Conservation (phyloP, 2,797 vertebrate species). For the Furcifer pardalis region DNA sequence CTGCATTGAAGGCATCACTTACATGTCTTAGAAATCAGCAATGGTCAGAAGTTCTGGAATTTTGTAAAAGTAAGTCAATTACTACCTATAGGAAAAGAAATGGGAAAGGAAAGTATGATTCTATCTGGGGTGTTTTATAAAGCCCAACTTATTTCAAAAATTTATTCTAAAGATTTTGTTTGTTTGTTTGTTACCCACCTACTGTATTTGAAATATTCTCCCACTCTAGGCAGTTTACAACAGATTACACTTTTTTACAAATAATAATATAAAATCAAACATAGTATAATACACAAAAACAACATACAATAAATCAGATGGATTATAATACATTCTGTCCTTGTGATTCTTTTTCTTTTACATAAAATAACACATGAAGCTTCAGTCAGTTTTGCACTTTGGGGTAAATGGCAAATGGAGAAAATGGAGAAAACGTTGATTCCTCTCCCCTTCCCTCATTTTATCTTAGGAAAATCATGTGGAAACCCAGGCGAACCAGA, state of each 20-base stretch:
- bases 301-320: too few species aligned
- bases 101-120: neutral
- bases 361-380: neutral
- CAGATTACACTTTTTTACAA: too few species aligned
- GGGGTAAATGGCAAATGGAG: neutral
- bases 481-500: constrained; percentile 44
- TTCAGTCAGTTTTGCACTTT: neutral
- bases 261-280: too few species aligned
- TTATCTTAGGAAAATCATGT: constrained; percentile 56
- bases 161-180: too few species aligned
- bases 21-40: constrained; percentile 57
- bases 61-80: constrained; percentile 74
- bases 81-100: neutral
- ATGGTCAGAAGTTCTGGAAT: constrained; percentile 65
- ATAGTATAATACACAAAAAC: too few species aligned
- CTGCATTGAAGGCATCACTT: constrained; percentile 37
- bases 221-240: too few species aligned
- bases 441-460: constrained; percentile 33
- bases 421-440: neutral
- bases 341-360: neutral
- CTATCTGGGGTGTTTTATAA: too few species aligned
- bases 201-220: too few species aligned
- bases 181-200: too few species aligned
- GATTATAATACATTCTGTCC: neutral
- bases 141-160: too few species aligned